Base-by-base conservation (phyloP, 2,113 vertebrate genomes). In the Phalacrocorax brasilianus region DNA sequence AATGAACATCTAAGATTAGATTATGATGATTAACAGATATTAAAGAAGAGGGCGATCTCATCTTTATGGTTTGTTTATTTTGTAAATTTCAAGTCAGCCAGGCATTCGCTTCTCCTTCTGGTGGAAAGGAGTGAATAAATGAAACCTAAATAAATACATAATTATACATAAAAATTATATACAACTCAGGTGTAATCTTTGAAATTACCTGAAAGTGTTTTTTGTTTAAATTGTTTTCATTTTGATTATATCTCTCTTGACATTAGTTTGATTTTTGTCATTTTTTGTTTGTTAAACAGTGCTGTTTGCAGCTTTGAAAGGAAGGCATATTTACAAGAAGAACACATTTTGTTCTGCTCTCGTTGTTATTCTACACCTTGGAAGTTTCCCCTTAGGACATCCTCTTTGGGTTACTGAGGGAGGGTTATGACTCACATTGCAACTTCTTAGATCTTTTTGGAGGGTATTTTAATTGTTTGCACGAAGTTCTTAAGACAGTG, bases 251-350 rank as follows among this genome's bases (percentile, higher is more conserved):
- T 70, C 35, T 90, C 67, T 96, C 72, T 88, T 77, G 66, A 79
- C 55, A 52, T 86, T 84, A 83, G 55, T 90, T 95, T 89, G 79
- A 66, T 96, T 97, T 88, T 70, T 70, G 44, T 95, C 33, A 33
- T 70, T 21, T 67, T 89, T 84, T 93, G 45, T 79, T 93, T 91
- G 42, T 75, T 92, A 88, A 85, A 53, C 56, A 74, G 24, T 68
- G 47, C 52, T 82, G n/a, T 62, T 76, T 76, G 45, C 59, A 85
- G 59, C 76, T 78, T 38, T 91, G 77, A 86, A 83, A 79, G 72
- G 52, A 62, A 58, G 27, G 21, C 26, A 19, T 22, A 12, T 55
- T 68, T 73, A 35, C 26, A 67, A 50, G 13, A 84, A 53, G 13
- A 84, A 53, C 26, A 49, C 24, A 61, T 87, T 77, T 75, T 82